Evolutionary conservation across 2,888 invertebrate species (phyloP), one percentile per base, ranked within the genome.

Genomic region (Atethmia centrago): DNA sequence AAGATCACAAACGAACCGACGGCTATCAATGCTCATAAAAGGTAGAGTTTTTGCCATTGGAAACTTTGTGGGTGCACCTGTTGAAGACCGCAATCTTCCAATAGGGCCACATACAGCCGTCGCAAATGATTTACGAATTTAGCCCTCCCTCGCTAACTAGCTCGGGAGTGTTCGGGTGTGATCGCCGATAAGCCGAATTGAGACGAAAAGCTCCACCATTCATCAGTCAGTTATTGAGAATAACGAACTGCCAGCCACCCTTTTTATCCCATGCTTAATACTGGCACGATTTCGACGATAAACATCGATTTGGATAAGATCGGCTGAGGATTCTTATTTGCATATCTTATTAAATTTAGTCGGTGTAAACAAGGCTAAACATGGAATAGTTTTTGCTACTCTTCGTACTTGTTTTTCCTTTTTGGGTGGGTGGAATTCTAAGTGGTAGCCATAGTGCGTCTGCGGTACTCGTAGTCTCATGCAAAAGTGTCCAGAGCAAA

Each of bases 151-250:
- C 65, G 72, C 94, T 95, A 96, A 96, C 96, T 95, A 95, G 95
- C 95, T 92, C 90, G 90, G 71, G 84, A 85, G 82, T 84, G 86
- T 87, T 90, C 90, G 92, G 93, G 94, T 94, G 93, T 91, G 94
- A 94, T 95, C 91, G 84, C 69, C 87, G 95, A 96, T 96, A 96
- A 94, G 91, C 95, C 95, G 92, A 95, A 96, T 95, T 95, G 95
- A 96, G 95, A 94, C 92, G 93, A 93, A 93, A 94, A 91, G 91
- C 89, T 90, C 89, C 88, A 93, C 94, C 93, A 96, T 96, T 96
- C 95, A 96, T 95, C 95, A 95, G 95, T 96, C 96, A 95, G 92
- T 96, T 95, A 95, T 89, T 90, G 91, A 87, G 87, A 93, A 93
- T 94, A 95, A 95, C 93, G 93, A 94, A 92, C 90, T 90, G 90